A percentile compares a stretch with the other conserved stretches of the same genome.
These are phyloP conservation scores for Cosmorhoe ocellata DNA, from an alignment of 2,888 invertebrate species.

Conservation along the genomic window DNA sequence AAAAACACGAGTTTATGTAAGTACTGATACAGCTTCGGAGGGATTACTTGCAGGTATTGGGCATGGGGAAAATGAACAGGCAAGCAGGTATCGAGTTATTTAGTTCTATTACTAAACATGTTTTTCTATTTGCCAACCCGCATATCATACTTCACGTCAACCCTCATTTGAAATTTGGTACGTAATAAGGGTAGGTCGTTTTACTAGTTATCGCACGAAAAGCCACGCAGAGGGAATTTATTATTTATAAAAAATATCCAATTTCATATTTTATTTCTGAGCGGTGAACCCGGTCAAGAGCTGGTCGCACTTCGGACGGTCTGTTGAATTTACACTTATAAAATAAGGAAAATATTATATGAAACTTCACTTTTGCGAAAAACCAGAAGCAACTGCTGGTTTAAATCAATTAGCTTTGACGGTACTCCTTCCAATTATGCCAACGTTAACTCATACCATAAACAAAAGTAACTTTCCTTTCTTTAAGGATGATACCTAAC, in stretches of 20 bases:
- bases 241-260: conserved; percentile 33
- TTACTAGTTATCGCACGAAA: conserved; percentile 32
- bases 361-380: conserved; percentile 4
- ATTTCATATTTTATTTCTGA: conserved; percentile 30
- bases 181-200: conserved; percentile 32
- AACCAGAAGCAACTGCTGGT: conserved; percentile 3
- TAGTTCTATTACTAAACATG: conserved; percentile 4
- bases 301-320: conserved; percentile 5
- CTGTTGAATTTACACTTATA: conserved; percentile 20
- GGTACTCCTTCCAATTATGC: conserved; percentile 6
- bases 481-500: background rate
- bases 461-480: background rate
- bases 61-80: background rate
- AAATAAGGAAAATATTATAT: conserved; percentile 14
- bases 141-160: conserved; percentile 28
- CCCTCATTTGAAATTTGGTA: conserved; percentile 34
- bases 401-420: conserved; percentile 14
- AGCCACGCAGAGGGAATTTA: conserved; percentile 30
- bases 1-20: too few species aligned
- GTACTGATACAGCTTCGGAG: too few species aligned
- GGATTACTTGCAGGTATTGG: background rate
- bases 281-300: conserved; percentile 25
- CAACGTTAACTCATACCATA: background rate
- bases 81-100: background rate
- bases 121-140: conserved; percentile 31